Conservation (phyloP, 2,797 vertebrate species). For the Muscicapa striata region DNA sequence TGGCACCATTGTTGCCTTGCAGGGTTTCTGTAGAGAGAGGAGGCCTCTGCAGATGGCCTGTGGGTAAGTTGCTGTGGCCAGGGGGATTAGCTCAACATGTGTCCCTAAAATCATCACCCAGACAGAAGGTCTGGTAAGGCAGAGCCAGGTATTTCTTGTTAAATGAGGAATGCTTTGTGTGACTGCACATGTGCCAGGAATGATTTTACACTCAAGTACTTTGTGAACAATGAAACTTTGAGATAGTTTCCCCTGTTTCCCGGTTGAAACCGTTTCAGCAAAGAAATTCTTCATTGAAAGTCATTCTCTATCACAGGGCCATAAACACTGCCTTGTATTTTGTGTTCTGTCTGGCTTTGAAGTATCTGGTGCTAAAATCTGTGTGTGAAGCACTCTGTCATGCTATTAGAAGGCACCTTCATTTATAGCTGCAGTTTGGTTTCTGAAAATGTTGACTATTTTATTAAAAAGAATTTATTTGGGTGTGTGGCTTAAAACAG, state of each 20-base stretch:
- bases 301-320: neutral
- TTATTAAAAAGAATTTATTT: neutral
- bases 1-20: neutral
- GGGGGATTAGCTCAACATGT: accelerated
- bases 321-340: neutral
- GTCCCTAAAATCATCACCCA: neutral
- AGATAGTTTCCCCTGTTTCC: neutral
- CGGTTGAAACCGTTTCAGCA: neutral
- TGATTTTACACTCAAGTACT: neutral
- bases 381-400: neutral
- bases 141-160: neutral
- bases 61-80: neutral
- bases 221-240: neutral
- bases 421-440: neutral
- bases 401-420: neutral
- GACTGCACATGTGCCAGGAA: accelerated
- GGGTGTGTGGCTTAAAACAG: neutral
- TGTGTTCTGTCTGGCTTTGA: neutral
- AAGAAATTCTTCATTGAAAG: neutral
- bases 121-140: neutral
- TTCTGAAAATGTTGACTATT: neutral
- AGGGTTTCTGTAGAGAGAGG: neutral
- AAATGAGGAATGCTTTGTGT: neutral
- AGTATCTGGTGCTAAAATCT: neutral
- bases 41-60: neutral